Evolutionary conservation across 1,140 invertebrate genomes (phyloP).

Genomic region (Drosophila carrolli): DNA sequence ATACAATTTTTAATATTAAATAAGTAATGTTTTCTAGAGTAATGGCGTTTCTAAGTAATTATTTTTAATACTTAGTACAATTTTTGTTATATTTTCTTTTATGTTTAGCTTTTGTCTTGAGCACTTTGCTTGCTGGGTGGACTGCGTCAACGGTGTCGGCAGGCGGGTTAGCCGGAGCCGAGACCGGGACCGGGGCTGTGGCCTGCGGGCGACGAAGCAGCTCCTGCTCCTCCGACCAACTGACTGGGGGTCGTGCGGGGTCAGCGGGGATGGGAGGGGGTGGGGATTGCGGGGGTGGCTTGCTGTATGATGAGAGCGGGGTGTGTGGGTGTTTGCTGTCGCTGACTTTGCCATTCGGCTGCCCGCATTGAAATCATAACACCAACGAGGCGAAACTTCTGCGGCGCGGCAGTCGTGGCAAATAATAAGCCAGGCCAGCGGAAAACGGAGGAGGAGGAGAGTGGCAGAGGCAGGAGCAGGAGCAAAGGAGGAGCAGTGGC

Average conservation of each 20-base stretch:
- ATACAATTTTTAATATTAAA: no score
- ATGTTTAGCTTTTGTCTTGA: neutral
- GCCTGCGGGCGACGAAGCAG: conserved; percentile 64
- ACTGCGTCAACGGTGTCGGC: conserved; percentile 66
- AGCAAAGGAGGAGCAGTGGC: neutral
- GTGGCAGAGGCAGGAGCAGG: neutral
- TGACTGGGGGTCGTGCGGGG: conserved; percentile 33
- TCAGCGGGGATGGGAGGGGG: conserved; percentile 37
- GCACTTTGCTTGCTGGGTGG: conserved; percentile 55
- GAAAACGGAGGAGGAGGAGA: conserved; percentile 2
- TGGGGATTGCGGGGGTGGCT: conserved; percentile 14
- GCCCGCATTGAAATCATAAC: conserved; percentile 82
- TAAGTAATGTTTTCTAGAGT: no score
- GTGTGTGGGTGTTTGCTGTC: conserved; percentile 49
- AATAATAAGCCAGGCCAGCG: conserved; percentile 77
- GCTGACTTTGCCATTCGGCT: conserved; percentile 75
- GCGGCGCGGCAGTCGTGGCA: conserved; percentile 74
- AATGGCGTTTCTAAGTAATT: no score
- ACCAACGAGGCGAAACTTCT: conserved; percentile 81
- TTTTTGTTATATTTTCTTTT: no score
- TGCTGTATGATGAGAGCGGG: conserved; percentile 6
- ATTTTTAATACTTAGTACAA: no score
- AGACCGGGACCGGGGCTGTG: conserved; percentile 24
- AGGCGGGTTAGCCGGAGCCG: conserved; percentile 66
- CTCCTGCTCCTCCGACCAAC: conserved; percentile 42